These are phyloP conservation scores for Drosophila tropicalis DNA, from an alignment of 1,140 invertebrate genomes.

Conservation along the genomic window DNA sequence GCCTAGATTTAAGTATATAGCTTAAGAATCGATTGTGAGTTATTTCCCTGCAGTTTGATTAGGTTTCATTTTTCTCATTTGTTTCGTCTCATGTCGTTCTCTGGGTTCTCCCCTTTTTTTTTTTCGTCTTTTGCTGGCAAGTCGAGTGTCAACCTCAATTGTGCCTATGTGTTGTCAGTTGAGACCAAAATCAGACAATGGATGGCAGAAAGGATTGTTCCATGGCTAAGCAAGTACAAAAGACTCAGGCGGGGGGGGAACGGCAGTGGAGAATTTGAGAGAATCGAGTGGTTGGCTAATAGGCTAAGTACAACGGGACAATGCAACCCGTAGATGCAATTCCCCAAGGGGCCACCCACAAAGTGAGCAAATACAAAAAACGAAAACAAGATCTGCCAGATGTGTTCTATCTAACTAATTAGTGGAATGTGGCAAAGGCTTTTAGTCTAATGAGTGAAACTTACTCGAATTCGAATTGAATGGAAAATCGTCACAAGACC, in stretches of 20 bases:
- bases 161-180: neutral
- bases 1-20: no score
- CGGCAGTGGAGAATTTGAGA: slow-evolving; percentile 18
- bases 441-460: slow-evolving; percentile 66
- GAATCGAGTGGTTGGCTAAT: slow-evolving; percentile 58
- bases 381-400: slow-evolving; percentile 43
- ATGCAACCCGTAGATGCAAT: slow-evolving; percentile 27
- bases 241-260: neutral
- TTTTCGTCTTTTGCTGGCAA: neutral
- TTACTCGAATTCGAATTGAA: neutral
- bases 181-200: neutral
- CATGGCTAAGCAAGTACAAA: slow-evolving; percentile 71
- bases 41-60: no score
- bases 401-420: slow-evolving; percentile 41
- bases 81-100: no score
- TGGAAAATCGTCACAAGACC: neutral
- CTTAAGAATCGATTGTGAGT: no score
- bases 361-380: slow-evolving; percentile 72
- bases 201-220: slow-evolving; percentile 10
- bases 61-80: no score
- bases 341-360: slow-evolving; percentile 45
- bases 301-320: slow-evolving; percentile 35
- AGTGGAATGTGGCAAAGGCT: slow-evolving; percentile 32
- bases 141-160: slow-evolving; percentile 11
- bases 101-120: neutral